These are phyloP conservation scores for Hormiphora californensis DNA, from an alignment of 37 sponge, comb jelly and placozoan genomes.

Conservation along the genomic window DNA sequence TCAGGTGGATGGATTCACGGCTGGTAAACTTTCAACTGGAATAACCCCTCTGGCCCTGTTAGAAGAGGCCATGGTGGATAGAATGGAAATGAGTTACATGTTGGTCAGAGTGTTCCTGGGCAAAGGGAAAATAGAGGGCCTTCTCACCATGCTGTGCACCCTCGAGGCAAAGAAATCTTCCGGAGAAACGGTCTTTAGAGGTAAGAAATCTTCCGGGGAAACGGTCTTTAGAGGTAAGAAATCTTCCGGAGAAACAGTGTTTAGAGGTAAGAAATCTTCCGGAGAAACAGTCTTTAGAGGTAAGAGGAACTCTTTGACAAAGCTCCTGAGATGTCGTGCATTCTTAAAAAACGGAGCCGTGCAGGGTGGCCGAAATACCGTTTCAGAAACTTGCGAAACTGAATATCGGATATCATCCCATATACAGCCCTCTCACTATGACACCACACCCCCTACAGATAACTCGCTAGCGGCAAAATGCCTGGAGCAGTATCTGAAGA, in stretches of 20 bases:
- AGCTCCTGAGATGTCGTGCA: background rate
- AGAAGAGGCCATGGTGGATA: slow-evolving; percentile 31
- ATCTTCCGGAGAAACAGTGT: no score
- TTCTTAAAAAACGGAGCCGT: background rate
- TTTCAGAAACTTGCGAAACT: no score
- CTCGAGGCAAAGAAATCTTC: slow-evolving; percentile 16
- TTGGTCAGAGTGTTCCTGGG: slow-evolving; percentile 82
- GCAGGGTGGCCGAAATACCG: background rate
- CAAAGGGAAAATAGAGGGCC: slow-evolving; percentile 58
- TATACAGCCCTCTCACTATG: no score
- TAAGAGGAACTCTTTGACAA: slow-evolving; percentile 11
- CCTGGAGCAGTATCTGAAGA: slow-evolving; percentile 93
- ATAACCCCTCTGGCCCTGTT: slow-evolving; percentile 13
- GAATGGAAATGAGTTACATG: slow-evolving; percentile 53
- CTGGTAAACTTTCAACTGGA: background rate
- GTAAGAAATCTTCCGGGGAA: no score
- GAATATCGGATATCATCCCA: no score
- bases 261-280: no score
- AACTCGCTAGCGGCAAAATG: slow-evolving; percentile 86
- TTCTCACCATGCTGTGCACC: slow-evolving; percentile 16
- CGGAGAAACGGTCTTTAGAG: background rate
- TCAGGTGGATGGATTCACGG: background rate
- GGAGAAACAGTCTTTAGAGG: no score
- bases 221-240: no score
- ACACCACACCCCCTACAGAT: slow-evolving; percentile 68